Conservation (phyloP, 2,797 vertebrate species). For the Enteromius thamalakanensis region DNA sequence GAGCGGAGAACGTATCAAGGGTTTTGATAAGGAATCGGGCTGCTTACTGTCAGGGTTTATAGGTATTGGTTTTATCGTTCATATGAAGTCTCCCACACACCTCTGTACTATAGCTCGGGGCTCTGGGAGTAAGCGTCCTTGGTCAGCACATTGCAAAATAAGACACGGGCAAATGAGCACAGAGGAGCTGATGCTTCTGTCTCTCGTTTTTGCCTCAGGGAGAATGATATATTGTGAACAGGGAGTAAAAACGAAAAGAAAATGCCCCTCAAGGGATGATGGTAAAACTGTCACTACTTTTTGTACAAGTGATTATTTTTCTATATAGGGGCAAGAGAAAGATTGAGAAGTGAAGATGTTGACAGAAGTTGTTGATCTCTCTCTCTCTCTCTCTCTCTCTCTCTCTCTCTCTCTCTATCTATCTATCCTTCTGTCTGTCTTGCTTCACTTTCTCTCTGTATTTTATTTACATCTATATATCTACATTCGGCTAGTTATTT, state of each 20-base stretch:
- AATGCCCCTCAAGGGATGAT: slow-evolving; percentile 34
- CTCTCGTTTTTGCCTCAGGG: slow-evolving; percentile 35
- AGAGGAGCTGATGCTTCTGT: slow-evolving; percentile 49
- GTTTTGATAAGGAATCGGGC: slow-evolving; percentile 8
- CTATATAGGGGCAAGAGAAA: neutral
- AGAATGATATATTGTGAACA: slow-evolving; percentile 31
- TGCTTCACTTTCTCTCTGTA: neutral
- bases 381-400: neutral
- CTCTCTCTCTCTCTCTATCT: neutral
- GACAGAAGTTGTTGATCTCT: neutral
- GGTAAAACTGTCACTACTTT: slow-evolving; percentile 39
- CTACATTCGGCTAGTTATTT: neutral
- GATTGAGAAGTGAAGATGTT: neutral
- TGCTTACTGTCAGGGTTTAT: slow-evolving; percentile 33
- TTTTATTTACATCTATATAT: no score
- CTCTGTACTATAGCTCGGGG: slow-evolving; percentile 31
- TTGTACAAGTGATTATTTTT: slow-evolving; percentile 13
- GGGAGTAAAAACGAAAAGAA: slow-evolving; percentile 28
- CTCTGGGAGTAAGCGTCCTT: slow-evolving; percentile 36
- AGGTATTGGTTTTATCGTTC: slow-evolving; percentile 36
- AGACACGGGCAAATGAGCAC: slow-evolving; percentile 46
- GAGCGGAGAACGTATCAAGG: neutral
- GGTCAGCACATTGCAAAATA: slow-evolving; percentile 51
- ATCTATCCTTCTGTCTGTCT: neutral
- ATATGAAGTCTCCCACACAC: slow-evolving; percentile 47